These are phyloP conservation scores for Andrena cerasifolii DNA, from an alignment of 1,140 invertebrate species.

Conservation along the genomic window DNA sequence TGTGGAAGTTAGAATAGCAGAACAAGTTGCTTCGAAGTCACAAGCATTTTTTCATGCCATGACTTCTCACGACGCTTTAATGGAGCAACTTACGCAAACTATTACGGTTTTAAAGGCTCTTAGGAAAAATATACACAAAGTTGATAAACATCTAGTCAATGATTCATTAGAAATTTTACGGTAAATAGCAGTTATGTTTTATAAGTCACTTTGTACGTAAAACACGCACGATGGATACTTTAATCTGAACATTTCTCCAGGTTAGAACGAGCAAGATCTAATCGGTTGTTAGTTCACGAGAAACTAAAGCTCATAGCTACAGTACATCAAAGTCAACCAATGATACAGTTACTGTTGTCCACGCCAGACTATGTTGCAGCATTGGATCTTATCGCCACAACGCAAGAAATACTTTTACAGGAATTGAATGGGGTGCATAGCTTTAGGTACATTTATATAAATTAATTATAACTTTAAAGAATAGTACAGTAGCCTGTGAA, in stretches of 20 bases:
- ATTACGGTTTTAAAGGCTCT: slow-evolving; percentile 90
- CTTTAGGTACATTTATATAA: slow-evolving; percentile 85
- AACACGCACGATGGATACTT: neutral
- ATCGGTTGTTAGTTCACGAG: slow-evolving; percentile 86
- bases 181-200: slow-evolving; percentile 54
- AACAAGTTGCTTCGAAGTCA: slow-evolving; percentile 97
- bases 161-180: slow-evolving; percentile 91
- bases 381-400: slow-evolving; percentile 97
- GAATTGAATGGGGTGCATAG: slow-evolving; percentile 96
- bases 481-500: slow-evolving; percentile 15
- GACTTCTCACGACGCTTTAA: slow-evolving; percentile 96
- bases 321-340: slow-evolving; percentile 98
- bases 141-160: slow-evolving; percentile 91
- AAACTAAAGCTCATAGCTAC: slow-evolving; percentile 96
- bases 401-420: slow-evolving; percentile 95
- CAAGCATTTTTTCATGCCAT: slow-evolving; percentile 98
- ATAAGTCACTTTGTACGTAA: neutral
- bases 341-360: slow-evolving; percentile 96
- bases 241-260: slow-evolving; percentile 47
- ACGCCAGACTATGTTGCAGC: slow-evolving; percentile 99
- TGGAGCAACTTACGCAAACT: slow-evolving; percentile 93
- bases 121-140: slow-evolving; percentile 86
- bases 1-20: slow-evolving; percentile 97
- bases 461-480: neutral
- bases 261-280: slow-evolving; percentile 85